Percentiles rank a stretch among this genome's conserved stretches.
These are phyloP conservation scores for Pheucticus melanocephalus DNA, from an alignment of 2,113 vertebrate species.

Conservation along the genomic window DNA sequence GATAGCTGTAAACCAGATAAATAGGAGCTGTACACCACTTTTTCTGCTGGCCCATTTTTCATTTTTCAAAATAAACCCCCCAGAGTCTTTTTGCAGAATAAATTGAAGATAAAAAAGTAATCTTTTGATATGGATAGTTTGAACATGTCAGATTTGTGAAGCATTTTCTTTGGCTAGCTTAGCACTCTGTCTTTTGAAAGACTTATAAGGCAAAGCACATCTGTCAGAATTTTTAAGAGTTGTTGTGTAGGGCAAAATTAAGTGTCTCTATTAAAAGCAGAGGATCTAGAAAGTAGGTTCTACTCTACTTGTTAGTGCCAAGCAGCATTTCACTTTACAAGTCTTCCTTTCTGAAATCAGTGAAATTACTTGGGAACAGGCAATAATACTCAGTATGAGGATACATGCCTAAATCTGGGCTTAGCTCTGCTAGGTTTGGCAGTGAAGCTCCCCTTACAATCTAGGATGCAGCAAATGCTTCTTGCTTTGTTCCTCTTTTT, in stretches of 20 bases:
- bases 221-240: constrained; percentile 28
- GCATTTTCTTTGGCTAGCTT: constrained; percentile 37
- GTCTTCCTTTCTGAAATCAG: background rate
- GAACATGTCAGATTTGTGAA: constrained; percentile 70
- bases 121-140: constrained; percentile 71
- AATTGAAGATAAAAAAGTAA: constrained; percentile 75
- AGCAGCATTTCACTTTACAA: background rate
- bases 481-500: background rate
- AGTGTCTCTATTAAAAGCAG: constrained; percentile 42
- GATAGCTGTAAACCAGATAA: constrained; percentile 77
- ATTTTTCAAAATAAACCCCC: constrained; percentile 74
- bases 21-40: constrained; percentile 55
- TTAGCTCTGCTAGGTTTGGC: background rate
- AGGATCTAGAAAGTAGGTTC: background rate
- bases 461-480: background rate
- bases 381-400: background rate
- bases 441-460: background rate
- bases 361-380: background rate
- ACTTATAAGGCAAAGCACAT: constrained; percentile 23
- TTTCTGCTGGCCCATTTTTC: constrained; percentile 72
- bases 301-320: background rate
- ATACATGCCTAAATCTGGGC: background rate
- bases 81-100: constrained; percentile 74
- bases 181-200: constrained; percentile 53
- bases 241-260: constrained; percentile 43